Conservation (phyloP, 2,113 vertebrate species). For the Oncorhynchus keta region DNA sequence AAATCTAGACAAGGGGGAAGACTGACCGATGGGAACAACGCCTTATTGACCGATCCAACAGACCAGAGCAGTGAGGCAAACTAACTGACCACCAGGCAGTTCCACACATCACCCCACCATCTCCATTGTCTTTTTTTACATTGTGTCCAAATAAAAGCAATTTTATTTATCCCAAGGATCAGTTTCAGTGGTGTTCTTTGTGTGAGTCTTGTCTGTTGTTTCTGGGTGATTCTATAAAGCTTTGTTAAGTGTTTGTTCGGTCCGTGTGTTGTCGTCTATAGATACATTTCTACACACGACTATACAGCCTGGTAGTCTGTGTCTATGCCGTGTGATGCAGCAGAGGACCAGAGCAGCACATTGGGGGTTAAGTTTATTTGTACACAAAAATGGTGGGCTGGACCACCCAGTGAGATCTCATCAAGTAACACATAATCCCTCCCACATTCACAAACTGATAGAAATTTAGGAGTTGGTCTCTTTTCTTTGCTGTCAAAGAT, state of each 20-base stretch:
- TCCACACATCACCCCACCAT: not conserved
- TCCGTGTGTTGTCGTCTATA: not conserved
- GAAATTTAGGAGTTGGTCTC: conserved; percentile 14
- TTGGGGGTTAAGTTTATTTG: conserved; percentile 80
- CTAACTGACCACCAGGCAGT: conserved; percentile 6
- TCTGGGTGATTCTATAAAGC: not conserved
- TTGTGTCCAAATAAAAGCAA: conserved; percentile 69
- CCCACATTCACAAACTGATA: conserved; percentile 22
- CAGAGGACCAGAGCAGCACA: conserved; percentile 66
- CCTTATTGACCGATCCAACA: conserved; percentile 34
- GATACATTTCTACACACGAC: not conserved
- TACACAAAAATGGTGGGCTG: conserved; percentile 74
- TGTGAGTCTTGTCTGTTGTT: not conserved
- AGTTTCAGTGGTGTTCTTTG: not conserved
- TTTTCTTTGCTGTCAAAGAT: conserved; percentile 66
- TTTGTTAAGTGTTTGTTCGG: conserved; percentile 1
- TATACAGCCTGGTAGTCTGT: conserved; percentile 24
- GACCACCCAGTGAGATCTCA: conserved; percentile 79
- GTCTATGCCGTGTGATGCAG: conserved; percentile 46
- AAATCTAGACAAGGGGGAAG: conserved; percentile 78
- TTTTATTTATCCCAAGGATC: conserved; percentile 54
- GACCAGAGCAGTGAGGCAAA: conserved; percentile 13
- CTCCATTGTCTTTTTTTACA: conserved; percentile 45
- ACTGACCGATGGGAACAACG: not conserved
- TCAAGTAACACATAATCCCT: conserved; percentile 67